phyloP scores from a whole-genome alignment of 2,113 vertebrate genomes.

The Anthoscopus minutus region DNA sequence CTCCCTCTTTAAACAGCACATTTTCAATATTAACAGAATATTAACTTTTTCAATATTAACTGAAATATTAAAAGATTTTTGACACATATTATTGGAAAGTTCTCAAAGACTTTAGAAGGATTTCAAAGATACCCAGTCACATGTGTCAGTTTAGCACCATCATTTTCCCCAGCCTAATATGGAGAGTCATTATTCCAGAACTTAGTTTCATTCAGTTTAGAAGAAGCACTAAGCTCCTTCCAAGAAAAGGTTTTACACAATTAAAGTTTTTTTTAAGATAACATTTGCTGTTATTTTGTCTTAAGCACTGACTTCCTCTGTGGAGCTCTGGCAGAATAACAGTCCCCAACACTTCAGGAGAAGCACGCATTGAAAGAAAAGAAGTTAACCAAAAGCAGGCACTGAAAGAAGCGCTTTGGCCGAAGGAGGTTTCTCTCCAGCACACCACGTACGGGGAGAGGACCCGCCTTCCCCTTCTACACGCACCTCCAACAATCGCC shows the following conservation, averaged over 20 bases:
- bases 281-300: not conserved
- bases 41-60: not conserved
- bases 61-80: not conserved
- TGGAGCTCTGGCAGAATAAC: not conserved
- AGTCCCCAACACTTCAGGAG: no score
- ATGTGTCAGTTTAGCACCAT: not conserved
- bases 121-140: not conserved
- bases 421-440: no score
- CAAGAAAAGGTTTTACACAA: not conserved
- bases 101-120: not conserved
- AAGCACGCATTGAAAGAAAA: not conserved
- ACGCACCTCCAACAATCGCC: rapidly evolving
- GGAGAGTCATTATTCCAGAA: not conserved
- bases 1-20: not conserved
- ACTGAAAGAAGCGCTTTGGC: rapidly evolving
- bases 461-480: rapidly evolving
- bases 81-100: not conserved
- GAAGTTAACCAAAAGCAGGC: not conserved
- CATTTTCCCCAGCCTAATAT: rapidly evolving
- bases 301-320: not conserved
- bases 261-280: no score
- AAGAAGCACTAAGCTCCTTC: not conserved
- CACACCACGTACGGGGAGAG: rapidly evolving
- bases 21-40: not conserved
- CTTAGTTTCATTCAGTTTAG: not conserved